These are phyloP conservation scores for Morpho achilles DNA, from an alignment of 2,888 invertebrate genomes.

Conservation along the genomic window DNA sequence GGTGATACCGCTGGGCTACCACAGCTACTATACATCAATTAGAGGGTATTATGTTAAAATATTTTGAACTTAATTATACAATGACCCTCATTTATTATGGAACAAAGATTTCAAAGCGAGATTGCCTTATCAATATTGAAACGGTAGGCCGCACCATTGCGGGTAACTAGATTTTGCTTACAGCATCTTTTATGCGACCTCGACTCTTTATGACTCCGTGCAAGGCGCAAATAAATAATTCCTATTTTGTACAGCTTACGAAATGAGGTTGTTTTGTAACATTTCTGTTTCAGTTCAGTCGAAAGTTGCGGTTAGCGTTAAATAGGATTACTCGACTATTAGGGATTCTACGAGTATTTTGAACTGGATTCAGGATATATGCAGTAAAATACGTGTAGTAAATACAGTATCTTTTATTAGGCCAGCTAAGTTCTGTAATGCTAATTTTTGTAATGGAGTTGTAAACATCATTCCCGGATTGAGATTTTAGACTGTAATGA, in stretches of 20 bases:
- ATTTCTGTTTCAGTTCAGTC: neutral
- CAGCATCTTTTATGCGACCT: constrained; percentile 15
- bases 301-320: neutral
- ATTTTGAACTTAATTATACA: constrained; percentile 24
- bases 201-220: constrained; percentile 6
- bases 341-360: too few species aligned
- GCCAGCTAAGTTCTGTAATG: too few species aligned
- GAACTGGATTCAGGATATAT: too few species aligned
- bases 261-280: neutral
- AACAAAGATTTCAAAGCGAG: constrained; percentile 39
- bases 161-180: constrained; percentile 22
- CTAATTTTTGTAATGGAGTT: too few species aligned
- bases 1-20: neutral
- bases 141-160: constrained; percentile 17
- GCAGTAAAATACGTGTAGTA: too few species aligned
- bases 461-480: too few species aligned
- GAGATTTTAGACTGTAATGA: too few species aligned
- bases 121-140: constrained; percentile 65
- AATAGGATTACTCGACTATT: too few species aligned
- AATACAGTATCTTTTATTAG: too few species aligned
- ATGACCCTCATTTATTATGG: constrained; percentile 30
- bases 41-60: neutral
- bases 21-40: neutral
- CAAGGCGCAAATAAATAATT: constrained; percentile 13
- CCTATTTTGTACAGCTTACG: neutral